These are phyloP conservation scores for Falco columbarius DNA, from an alignment of 2,797 vertebrate genomes.

Conservation along the genomic window DNA sequence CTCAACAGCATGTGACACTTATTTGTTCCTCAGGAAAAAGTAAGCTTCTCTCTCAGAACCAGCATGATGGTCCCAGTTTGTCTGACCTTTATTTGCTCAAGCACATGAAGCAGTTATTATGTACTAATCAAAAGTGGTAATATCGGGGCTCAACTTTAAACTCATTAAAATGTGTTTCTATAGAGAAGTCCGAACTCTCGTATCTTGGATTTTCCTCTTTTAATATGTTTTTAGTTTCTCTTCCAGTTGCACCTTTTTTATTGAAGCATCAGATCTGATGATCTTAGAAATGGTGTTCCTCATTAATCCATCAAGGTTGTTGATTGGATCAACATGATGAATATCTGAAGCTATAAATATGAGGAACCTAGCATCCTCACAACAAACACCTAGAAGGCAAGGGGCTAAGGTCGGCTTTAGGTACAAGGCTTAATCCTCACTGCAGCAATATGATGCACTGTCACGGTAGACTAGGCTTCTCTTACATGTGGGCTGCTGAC, in stretches of 20 bases:
- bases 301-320: neutral
- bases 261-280: neutral
- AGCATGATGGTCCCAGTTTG: neutral
- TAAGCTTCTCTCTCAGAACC: neutral
- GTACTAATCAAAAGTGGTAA: neutral
- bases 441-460: neutral
- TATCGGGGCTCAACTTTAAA: rapidly evolving
- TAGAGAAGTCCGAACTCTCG: neutral
- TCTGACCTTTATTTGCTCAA: neutral
- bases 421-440: neutral
- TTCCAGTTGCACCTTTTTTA: neutral
- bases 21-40: neutral
- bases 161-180: neutral
- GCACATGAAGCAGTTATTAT: neutral
- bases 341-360: neutral
- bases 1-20: neutral
- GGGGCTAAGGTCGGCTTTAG: neutral
- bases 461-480: rapidly evolving
- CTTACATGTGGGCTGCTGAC: neutral
- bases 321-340: neutral
- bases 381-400: neutral
- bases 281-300: neutral
- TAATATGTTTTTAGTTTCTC: neutral
- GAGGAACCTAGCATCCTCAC: neutral
- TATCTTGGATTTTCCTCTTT: neutral